Evolutionary conservation across 2,797 vertebrate species (phyloP), one percentile per base, ranked within the genome.

Genomic region (Helarctos malayanus): DNA sequence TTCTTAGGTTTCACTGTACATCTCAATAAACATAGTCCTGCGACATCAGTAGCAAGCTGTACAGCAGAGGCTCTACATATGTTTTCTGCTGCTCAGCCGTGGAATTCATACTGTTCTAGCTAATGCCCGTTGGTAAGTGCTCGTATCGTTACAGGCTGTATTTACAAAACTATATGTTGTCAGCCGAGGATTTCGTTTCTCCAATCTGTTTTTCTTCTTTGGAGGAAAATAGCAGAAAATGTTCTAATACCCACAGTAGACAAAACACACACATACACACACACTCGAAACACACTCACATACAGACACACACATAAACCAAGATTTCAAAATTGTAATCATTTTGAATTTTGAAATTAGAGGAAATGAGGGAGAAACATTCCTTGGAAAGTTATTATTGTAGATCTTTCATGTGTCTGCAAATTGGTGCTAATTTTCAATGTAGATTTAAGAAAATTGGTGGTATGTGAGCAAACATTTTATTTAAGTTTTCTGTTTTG

Each of bases 21-120:
- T 98, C 98, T 99, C 98, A 98, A 98, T 98, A 99, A 98, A 98
- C 95, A 97, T 59, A 79, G 96, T 97, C 97, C 98, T 96, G 80
- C 75, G 56, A 38, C 93, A 96, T 98, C 97, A 88, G 97, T 96
- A 95, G 23, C 96, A 96, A 90, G 95, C 89, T 97, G 95, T 97
- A 95, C 38, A 47, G 92, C n/a, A 54, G 21, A 19, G 61, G 75
- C 96, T 98, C 93, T 98, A 98, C 98, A 98, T 97, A 95, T 89
- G 63, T 96, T 96, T 97, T 95, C 97, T 94, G 94, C 97, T 68
- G 83, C 96, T 98, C 95, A 96, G 95, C 96, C 86, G 7, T 81
- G 93, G 98, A 98, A 98, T 98, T 98, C 97, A 94, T 97, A 97
- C 96, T 93, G 93, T 98, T 97, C 90, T 63, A 95, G 80, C 92